phyloP scores from a whole-genome alignment of 2,797 vertebrate species.

The Gambelia wislizenii region DNA sequence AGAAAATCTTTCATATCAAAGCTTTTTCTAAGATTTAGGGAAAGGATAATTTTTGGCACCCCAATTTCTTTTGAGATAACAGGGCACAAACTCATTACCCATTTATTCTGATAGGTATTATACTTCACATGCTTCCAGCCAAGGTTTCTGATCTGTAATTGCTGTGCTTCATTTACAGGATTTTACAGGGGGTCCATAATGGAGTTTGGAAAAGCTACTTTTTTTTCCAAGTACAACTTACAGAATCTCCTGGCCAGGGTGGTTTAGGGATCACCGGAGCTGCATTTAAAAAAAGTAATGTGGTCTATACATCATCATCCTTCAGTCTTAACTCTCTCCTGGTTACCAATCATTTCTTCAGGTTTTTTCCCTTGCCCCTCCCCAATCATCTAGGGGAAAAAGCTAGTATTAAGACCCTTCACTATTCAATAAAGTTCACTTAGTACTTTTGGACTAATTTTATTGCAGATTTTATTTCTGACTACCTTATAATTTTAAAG shows the following conservation, averaged over 20 bases:
- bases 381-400: too few relatives aligned
- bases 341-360: not conserved
- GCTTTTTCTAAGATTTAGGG: not conserved
- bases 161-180: too few relatives aligned
- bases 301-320: not conserved
- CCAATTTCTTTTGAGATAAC: not conserved
- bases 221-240: too few relatives aligned
- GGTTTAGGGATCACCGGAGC: too few relatives aligned
- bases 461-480: not conserved
- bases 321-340: not conserved
- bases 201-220: too few relatives aligned
- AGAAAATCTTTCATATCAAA: not conserved
- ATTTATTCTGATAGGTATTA: not conserved
- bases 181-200: too few relatives aligned
- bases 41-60: not conserved
- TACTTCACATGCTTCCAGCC: too few relatives aligned
- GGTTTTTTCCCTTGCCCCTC: not conserved
- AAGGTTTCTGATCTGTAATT: too few relatives aligned
- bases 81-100: not conserved
- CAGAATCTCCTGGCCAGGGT: too few relatives aligned
- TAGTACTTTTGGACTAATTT: slow-evolving; percentile 22
- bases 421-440: too few relatives aligned
- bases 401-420: not conserved
- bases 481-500: slow-evolving; percentile 60
- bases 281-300: too few relatives aligned